phyloP scores from a whole-genome alignment of 2,113 vertebrate genomes.

The Chinchilla lanigera region DNA sequence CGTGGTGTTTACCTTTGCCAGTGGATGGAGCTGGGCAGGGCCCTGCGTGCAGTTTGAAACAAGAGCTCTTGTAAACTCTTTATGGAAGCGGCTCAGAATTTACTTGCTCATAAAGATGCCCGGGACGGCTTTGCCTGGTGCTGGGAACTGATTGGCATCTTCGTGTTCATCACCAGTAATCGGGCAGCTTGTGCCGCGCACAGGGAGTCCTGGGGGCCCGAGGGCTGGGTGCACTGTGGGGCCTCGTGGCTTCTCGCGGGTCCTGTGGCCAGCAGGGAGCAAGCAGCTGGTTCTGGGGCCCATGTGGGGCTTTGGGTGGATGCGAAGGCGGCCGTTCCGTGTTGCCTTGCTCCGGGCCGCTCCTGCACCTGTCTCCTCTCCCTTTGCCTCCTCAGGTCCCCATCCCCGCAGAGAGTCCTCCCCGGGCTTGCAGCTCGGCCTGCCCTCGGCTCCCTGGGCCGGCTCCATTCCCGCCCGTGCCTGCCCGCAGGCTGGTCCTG shows the following conservation, averaged over 20 bases:
- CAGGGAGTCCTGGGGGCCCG: not conserved
- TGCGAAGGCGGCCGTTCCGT: accelerated
- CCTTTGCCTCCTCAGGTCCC: accelerated
- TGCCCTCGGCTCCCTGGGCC: too few species aligned
- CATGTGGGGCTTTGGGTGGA: accelerated
- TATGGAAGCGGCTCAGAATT: not conserved
- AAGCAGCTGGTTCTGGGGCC: too few species aligned
- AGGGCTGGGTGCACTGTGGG: accelerated
- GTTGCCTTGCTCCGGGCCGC: accelerated
- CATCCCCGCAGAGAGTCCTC: not conserved
- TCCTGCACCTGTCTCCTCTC: accelerated
- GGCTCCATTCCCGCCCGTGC: accelerated
- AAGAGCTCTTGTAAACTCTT: not conserved
- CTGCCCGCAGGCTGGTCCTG: accelerated
- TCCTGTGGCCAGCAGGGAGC: not conserved
- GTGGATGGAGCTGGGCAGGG: not conserved
- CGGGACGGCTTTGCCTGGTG: not conserved
- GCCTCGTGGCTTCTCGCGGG: accelerated
- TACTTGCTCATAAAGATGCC: not conserved
- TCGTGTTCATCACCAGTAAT: accelerated
- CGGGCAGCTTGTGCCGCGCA: not conserved
- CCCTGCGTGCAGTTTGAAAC: not conserved
- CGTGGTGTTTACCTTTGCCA: not conserved
- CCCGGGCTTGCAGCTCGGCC: not conserved
- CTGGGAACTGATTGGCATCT: accelerated